phyloP scores from a whole-genome alignment of 2,888 invertebrate genomes.

The Chalcosyrphus nemorum region DNA sequence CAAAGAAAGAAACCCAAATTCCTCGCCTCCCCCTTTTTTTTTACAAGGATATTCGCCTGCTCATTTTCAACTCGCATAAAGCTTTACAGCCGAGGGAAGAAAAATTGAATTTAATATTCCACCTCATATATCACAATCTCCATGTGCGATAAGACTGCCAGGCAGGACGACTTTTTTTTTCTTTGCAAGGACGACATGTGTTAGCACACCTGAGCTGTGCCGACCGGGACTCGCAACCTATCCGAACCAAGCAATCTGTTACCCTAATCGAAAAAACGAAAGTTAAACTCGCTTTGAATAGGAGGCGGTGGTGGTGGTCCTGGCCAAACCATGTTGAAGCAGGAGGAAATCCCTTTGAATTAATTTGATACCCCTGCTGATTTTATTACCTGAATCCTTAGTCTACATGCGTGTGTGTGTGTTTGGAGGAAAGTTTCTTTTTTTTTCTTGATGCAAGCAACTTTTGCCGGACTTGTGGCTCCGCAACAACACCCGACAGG shows the following conservation, averaged over 20 bases:
- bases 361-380: constrained; percentile 65
- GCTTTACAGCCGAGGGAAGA: not conserved
- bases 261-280: constrained; percentile 34
- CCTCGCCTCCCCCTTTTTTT: not conserved
- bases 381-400: constrained; percentile 53
- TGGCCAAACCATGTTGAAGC: constrained; percentile 25
- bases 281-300: constrained; percentile 23
- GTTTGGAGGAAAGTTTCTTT: not conserved
- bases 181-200: constrained; percentile 1
- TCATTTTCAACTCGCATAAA: constrained; percentile 1
- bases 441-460: not conserved
- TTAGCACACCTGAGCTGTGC: constrained; percentile 40
- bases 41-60: not conserved
- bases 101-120: constrained; percentile 46
- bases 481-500: not conserved
- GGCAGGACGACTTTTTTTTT: constrained; percentile 7
- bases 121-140: constrained; percentile 61
- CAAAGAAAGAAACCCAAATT: not conserved
- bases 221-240: not conserved
- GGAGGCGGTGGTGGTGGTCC: not conserved
- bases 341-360: constrained; percentile 58
- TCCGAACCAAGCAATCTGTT: constrained; percentile 3
- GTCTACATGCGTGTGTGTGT: constrained; percentile 29
- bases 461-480: constrained; percentile 10
- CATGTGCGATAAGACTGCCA: constrained; percentile 50